phyloP scores from a whole-genome alignment of 2,797 vertebrate species.

The Mormyrus proboscirostris region DNA sequence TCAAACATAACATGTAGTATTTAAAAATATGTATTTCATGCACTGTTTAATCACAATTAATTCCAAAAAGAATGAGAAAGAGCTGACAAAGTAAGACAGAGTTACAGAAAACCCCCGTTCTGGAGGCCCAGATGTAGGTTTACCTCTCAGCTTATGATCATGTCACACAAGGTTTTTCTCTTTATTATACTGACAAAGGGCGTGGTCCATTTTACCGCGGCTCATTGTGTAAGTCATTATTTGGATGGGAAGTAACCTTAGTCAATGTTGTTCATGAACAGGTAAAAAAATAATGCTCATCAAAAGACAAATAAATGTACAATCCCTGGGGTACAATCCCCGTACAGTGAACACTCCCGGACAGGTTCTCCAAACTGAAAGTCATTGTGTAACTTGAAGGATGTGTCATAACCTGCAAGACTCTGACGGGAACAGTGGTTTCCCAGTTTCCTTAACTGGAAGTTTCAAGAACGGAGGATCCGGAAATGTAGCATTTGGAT shows the following conservation, averaged over 20 bases:
- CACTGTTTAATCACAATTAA: not conserved
- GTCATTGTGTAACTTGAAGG: not conserved
- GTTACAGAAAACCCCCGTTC: not conserved
- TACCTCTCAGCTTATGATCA: not conserved
- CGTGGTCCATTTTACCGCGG: not conserved
- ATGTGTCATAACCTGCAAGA: not conserved
- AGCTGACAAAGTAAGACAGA: not conserved
- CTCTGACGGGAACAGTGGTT: not conserved
- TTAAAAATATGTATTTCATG: not conserved
- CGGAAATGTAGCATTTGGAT: not conserved
- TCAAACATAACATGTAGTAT: not conserved
- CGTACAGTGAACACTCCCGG: not conserved
- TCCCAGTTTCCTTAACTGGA: not conserved
- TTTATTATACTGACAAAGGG: not conserved
- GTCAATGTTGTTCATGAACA: not conserved
- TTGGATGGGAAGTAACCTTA: not conserved
- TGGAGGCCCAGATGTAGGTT: not conserved
- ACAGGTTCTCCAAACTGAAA: not conserved
- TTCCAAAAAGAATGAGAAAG: not conserved
- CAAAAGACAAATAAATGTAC: not conserved
- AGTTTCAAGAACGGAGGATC: not conserved
- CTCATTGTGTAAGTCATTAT: not conserved
- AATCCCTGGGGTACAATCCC: not conserved
- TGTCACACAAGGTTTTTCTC: not conserved
- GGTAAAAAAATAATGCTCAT: not conserved